phyloP scores from a whole-genome alignment of 2,888 invertebrate species.

The Pseudoips prasinana region DNA sequence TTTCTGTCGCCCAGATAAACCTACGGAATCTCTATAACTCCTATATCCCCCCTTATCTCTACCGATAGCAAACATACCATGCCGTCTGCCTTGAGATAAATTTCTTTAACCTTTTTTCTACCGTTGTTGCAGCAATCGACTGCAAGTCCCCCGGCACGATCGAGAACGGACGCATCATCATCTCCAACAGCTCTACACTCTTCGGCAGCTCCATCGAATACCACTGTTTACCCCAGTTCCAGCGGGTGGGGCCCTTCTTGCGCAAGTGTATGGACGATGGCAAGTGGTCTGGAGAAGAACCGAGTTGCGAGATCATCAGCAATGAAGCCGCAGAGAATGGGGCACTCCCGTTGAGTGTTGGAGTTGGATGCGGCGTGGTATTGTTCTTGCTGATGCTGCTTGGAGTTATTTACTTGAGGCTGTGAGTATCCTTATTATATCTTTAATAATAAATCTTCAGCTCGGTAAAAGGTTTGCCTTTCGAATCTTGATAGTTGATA shows the following conservation, averaged over 20 bases:
- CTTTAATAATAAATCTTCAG: no score
- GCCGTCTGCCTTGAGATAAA: no score
- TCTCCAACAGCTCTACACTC: constrained; percentile 91
- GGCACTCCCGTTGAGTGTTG: constrained; percentile 89
- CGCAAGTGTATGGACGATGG: constrained; percentile 93
- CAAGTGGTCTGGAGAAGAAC: constrained; percentile 93
- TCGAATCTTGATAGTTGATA: no score
- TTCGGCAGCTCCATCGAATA: constrained; percentile 94
- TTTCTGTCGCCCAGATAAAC: no score
- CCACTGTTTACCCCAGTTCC: constrained; percentile 93
- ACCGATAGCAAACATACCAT: no score
- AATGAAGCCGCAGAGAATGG: constrained; percentile 88
- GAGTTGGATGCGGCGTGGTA: constrained; percentile 91
- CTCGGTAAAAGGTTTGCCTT: no score
- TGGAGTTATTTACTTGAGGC: constrained; percentile 90
- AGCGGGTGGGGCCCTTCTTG: constrained; percentile 90
- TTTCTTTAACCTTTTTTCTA: no score
- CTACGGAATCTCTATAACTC: no score
- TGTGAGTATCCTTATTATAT: constrained; percentile 89
- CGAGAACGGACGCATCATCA: constrained; percentile 92
- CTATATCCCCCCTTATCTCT: no score
- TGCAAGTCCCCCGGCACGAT: constrained; percentile 90
- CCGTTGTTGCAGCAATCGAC: constrained; percentile 88
- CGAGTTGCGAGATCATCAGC: constrained; percentile 87
- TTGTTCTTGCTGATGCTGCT: constrained; percentile 89